A percentile compares a stretch with the other conserved stretches of the same genome.
Conservation (phyloP, 2,113 vertebrate genomes). For the Callionymus lyra region DNA sequence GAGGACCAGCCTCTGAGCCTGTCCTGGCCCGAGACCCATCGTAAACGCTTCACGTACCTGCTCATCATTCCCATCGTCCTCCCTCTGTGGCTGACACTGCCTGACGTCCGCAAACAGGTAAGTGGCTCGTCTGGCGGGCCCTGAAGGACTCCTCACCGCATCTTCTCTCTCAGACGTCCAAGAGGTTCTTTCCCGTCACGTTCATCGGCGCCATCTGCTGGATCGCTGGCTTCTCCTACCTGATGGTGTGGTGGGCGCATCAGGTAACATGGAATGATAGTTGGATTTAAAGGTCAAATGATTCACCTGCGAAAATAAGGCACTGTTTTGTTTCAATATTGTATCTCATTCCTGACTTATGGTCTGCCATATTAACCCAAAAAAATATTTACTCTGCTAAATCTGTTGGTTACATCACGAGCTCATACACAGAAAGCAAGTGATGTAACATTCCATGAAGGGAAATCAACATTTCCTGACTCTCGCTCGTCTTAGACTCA, state of each 20-base stretch:
- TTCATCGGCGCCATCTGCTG: conserved; percentile 88
- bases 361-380: too few relatives aligned
- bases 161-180: conserved; percentile 59
- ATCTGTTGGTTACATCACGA: not conserved
- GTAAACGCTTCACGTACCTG: conserved; percentile 81
- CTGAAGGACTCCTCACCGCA: not conserved
- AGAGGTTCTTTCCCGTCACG: conserved; percentile 79
- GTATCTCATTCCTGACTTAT: not conserved
- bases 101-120: conserved; percentile 81
- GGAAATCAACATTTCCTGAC: too few relatives aligned
- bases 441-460: too few relatives aligned
- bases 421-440: not conserved
- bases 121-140: not conserved
- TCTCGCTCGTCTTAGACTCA: too few relatives aligned
- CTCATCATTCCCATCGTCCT: conserved; percentile 80
- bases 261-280: conserved; percentile 83
- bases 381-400: too few relatives aligned
- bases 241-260: conserved; percentile 98
- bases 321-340: not conserved
- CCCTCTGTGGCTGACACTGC: conserved; percentile 81
- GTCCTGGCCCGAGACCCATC: conserved; percentile 76
- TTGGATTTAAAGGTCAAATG: too few relatives aligned
- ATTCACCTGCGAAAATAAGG: too few relatives aligned
- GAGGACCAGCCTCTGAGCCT: conserved; percentile 85
- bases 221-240: conserved; percentile 89